Base-by-base conservation (phyloP, 2,888 invertebrate species). In the Noctua janthina region DNA sequence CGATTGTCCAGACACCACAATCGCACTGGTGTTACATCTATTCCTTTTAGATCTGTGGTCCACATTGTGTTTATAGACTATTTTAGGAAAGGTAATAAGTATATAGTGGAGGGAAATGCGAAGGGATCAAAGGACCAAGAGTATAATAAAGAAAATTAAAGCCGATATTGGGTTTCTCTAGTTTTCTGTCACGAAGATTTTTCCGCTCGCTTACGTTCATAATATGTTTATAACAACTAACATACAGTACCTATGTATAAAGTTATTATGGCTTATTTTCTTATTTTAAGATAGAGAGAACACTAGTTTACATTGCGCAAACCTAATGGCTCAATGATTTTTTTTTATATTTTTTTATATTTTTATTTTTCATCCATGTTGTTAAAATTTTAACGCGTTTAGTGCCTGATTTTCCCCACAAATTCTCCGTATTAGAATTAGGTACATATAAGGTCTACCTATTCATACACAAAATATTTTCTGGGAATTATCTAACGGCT, bases 61-160 rank as follows among this genome's bases (percentile, higher is more conserved):
- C n/a, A 20, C 15, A 39, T 62, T 68, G 54, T 73, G n/a, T 59
- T 43, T 64, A 72, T n/a, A 49, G n/a, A 39, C 64, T 59, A 59
- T 81, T 76, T 70, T 71, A 70, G 39, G 29, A 51, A 59, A 83
- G n/a, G 59, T 81, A 29, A 66, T 68, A 67, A 51, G 43, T 46
- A 67, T 62, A 68, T 56, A 71, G 20, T 49, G 46, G 62, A 68
- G 66, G 15, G 51, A 66, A 87, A 81, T 71, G 43, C 13, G 54
- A 74, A 67, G 73, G 76, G 78, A 85, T 83, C 78, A 74, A 85
- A 86, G 70, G 73, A 78, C 75, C 78, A 67, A 59, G 64, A 76
- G 68, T 51, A 64, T 84, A 64, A 79, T 78, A 83, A 79, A 66
- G 64, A 74, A 67, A 79, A 78, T 66, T 77, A 83, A 62, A 83